Base-by-base conservation (phyloP, 2,113 vertebrate genomes). In the Gadus macrocephalus region DNA sequence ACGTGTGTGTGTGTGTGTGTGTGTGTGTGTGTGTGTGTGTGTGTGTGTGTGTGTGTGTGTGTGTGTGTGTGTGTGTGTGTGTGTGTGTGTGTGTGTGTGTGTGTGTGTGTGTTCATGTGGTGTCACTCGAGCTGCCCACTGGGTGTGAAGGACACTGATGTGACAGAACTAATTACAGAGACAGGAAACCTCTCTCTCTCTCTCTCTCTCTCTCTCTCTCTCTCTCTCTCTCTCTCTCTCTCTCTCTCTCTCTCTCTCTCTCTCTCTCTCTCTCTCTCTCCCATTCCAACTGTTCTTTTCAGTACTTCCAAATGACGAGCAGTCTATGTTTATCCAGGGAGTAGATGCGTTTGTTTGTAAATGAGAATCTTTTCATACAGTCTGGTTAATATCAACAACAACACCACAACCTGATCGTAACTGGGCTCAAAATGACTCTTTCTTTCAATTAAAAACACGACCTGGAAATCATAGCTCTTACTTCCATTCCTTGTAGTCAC, bases 111-210 rank as follows among this genome's bases (percentile, higher is more conserved):
- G 62, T 62, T 67, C 66, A 63, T 60, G 62, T 73, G 55, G 55
- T 72, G 59, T 70, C 67, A 65, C 71, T 78, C 76, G 64, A 74
- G 71, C 83, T 87, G 81, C 64, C 86, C 79, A 88, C 78, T 85
- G 89, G 82, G 86, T 90, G 89, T 91, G 90, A 89, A 89, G 91
- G 90, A 80, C 88, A 91, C 86, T 63, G 82, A 83, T 87, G 83
- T 92, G 91, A 92, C 89, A 89, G 86, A 62, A 62, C 83, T 89
- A 89, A 91, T 91, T 91, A 90, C 82, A 79, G 75, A 83, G 76
- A 74, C 85, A 86, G 86, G 79, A 85, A 88, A 58, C 7, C 9
- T 17, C 55, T 58, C 15, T 17, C 55, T 58, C 17, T 58, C 15
- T 58, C 55, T 58, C 15, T 58, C 55, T 58, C 2, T n/a, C 55